These are phyloP conservation scores for Microcebus griseorufus DNA, from an alignment of 2,113 vertebrate genomes.

Conservation along the genomic window DNA sequence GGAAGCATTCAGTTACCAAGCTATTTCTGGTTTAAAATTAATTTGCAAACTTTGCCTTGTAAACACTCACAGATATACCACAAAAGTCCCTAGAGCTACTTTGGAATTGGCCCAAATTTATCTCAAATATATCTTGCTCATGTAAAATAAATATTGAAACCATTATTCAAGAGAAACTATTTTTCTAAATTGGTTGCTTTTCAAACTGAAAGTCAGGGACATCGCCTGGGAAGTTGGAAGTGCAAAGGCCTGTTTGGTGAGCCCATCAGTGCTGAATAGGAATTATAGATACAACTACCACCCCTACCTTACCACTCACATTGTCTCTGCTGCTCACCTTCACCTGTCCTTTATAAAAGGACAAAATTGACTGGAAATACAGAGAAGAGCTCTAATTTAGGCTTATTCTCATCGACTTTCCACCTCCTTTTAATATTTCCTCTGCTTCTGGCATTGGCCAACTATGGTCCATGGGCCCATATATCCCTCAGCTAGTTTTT, in stretches of 20 bases:
- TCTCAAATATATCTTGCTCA: constrained; percentile 53
- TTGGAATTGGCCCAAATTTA: constrained; percentile 58
- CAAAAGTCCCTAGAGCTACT: constrained; percentile 17
- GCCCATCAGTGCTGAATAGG: rapidly evolving
- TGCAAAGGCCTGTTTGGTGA: neutral
- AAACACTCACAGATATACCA: constrained; percentile 57
- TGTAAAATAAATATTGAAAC: constrained; percentile 59
- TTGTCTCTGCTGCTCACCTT: neutral
- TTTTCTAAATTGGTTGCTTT: constrained; percentile 51
- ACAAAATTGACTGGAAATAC: neutral
- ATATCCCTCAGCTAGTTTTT: neutral
- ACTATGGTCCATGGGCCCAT: neutral
- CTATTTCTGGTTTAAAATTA: constrained; percentile 53
- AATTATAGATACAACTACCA: neutral
- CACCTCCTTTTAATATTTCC: neutral
- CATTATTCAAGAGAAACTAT: constrained; percentile 49
- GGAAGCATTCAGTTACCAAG: constrained; percentile 65
- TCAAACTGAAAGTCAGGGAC: constrained; percentile 1
- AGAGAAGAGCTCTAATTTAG: neutral
- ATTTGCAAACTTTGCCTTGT: constrained; percentile 49
- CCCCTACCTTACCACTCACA: rapidly evolving
- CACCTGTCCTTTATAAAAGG: neutral
- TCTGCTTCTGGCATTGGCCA: neutral
- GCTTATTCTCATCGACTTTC: neutral
- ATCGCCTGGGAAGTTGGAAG: neutral